These are phyloP conservation scores for Beaufortia kweichowensis DNA, from an alignment of 2,113 vertebrate species.

Conservation along the genomic window DNA sequence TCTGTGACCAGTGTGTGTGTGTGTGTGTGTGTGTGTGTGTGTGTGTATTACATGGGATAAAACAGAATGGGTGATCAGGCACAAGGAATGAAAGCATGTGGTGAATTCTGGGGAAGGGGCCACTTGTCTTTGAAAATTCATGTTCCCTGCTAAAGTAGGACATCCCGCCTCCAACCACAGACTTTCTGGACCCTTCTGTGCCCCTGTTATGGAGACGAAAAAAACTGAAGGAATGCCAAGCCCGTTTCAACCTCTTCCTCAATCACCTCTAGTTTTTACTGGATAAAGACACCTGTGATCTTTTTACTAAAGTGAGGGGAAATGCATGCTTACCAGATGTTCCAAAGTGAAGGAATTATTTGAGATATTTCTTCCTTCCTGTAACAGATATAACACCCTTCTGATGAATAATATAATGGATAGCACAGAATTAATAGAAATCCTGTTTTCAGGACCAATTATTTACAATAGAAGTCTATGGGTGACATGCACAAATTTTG, in stretches of 20 bases:
- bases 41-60: conserved; percentile 41
- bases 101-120: conserved; percentile 60
- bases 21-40: conserved; percentile 30
- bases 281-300: conserved; percentile 63
- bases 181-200: conserved; percentile 33
- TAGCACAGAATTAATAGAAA: not conserved
- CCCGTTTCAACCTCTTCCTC: conserved; percentile 63
- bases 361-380: not conserved
- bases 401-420: not conserved
- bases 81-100: conserved; percentile 62
- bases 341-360: not conserved
- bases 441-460: too few relatives aligned
- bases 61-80: conserved; percentile 55
- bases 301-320: conserved; percentile 62
- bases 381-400: not conserved
- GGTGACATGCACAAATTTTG: too few relatives aligned
- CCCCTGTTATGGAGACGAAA: conserved; percentile 51
- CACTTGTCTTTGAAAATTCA: conserved; percentile 53
- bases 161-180: conserved; percentile 40
- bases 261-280: conserved; percentile 72
- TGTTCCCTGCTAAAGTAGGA: conserved; percentile 62
- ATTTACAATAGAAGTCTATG: too few relatives aligned
- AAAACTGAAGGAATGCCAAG: conserved; percentile 70
- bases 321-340: not conserved
- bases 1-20: conserved; percentile 41